Conservation (phyloP, 2,113 vertebrate species). For the Bombycilla garrulus region DNA sequence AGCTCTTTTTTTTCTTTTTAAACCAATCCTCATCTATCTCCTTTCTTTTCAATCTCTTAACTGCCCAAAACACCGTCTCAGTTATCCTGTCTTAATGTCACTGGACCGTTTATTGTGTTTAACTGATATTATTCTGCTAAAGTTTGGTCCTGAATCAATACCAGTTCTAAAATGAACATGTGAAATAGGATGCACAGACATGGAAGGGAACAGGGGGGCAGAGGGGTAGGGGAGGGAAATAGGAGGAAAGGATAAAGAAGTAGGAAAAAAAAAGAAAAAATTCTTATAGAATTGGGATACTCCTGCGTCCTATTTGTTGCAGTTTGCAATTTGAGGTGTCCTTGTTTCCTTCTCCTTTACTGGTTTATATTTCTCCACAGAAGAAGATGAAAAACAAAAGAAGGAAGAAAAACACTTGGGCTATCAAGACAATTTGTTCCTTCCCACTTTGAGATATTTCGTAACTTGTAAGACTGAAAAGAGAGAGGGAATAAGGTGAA, state of each 20-base stretch:
- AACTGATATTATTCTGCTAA: not conserved
- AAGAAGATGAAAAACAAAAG: not conserved
- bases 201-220: rapidly evolving
- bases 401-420: not conserved
- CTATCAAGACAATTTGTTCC: not conserved
- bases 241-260: not conserved
- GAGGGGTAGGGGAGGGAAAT: rapidly evolving
- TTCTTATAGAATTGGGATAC: not conserved
- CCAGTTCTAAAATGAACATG: not conserved
- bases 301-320: not conserved
- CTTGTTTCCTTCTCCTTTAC: not conserved
- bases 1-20: not conserved
- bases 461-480: not conserved
- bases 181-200: not conserved
- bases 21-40: not conserved
- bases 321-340: not conserved
- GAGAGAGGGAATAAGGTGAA: not conserved
- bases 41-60: not conserved
- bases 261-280: no score
- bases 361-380: not conserved
- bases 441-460: not conserved
- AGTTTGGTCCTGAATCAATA: not conserved
- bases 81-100: not conserved
- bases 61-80: not conserved
- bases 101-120: not conserved